phyloP scores from a whole-genome alignment of 1,140 invertebrate species.

The Neomicropteryx cornuta region DNA sequence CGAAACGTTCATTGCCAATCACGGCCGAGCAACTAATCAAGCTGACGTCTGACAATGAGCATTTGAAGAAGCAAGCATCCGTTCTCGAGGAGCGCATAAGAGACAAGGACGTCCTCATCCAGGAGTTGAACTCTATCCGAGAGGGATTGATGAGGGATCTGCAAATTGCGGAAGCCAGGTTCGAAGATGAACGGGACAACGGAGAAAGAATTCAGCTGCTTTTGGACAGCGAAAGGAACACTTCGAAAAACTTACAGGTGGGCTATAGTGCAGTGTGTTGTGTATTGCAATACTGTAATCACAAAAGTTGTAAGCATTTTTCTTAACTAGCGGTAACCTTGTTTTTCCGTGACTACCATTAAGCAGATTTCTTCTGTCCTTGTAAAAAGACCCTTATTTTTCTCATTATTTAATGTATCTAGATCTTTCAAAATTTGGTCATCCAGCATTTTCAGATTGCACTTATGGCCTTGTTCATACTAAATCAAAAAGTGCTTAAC shows the following conservation, averaged over 20 bases:
- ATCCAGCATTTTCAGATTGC: background rate
- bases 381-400: background rate
- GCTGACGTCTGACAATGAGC: conserved; percentile 24
- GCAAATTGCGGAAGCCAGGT: conserved; percentile 22
- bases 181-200: conserved; percentile 28
- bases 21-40: conserved; percentile 23
- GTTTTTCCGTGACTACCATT: background rate
- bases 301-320: background rate
- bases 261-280: background rate
- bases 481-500: too few relatives aligned
- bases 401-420: background rate
- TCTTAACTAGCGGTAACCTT: too few relatives aligned
- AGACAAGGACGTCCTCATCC: conserved; percentile 34
- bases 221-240: conserved; percentile 30
- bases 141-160: conserved; percentile 24
- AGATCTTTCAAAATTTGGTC: background rate
- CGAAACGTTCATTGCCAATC: conserved; percentile 26
- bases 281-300: background rate
- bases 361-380: background rate
- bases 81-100: conserved; percentile 24
- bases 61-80: conserved; percentile 24
- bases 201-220: conserved; percentile 26
- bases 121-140: conserved; percentile 30
- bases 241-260: conserved; percentile 26
- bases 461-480: too few relatives aligned